phyloP scores from a whole-genome alignment of 1,140 invertebrate genomes.

The Hylaeus volcanicus region DNA sequence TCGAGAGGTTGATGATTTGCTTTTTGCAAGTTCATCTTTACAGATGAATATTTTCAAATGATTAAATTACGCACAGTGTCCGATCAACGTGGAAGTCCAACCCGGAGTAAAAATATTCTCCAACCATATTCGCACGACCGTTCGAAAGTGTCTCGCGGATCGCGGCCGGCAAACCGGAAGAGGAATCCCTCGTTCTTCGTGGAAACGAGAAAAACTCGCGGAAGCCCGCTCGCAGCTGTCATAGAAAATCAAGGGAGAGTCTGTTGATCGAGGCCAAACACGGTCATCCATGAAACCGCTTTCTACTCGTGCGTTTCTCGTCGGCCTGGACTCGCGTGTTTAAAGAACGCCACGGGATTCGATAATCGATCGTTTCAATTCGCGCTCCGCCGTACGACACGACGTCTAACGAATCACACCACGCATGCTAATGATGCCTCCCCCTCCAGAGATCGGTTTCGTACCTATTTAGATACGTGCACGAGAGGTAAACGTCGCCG shows the following conservation, averaged over 20 bases:
- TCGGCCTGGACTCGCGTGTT: slow-evolving; percentile 7
- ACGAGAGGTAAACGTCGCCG: not conserved
- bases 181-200: not conserved
- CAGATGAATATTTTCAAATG: too few relatives aligned
- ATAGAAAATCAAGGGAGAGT: slow-evolving; percentile 53
- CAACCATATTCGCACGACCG: too few relatives aligned
- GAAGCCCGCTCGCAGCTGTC: slow-evolving; percentile 46
- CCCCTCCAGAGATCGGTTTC: too few relatives aligned
- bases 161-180: slow-evolving; percentile 11
- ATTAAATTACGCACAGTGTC: too few relatives aligned
- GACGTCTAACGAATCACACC: slow-evolving; percentile 13
- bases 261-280: slow-evolving; percentile 60
- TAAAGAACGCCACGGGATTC: slow-evolving; percentile 29
- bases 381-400: not conserved
- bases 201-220: slow-evolving; percentile 40
- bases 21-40: too few relatives aligned
- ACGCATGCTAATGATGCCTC: not conserved
- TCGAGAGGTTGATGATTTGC: too few relatives aligned
- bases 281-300: slow-evolving; percentile 57
- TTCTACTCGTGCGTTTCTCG: slow-evolving; percentile 58
- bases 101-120: too few relatives aligned
- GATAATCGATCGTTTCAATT: slow-evolving; percentile 55
- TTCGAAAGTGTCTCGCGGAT: not conserved
- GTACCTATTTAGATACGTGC: too few relatives aligned
- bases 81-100: too few relatives aligned